Base-by-base conservation (phyloP, 2,797 vertebrate genomes). In the Argentina silus region DNA sequence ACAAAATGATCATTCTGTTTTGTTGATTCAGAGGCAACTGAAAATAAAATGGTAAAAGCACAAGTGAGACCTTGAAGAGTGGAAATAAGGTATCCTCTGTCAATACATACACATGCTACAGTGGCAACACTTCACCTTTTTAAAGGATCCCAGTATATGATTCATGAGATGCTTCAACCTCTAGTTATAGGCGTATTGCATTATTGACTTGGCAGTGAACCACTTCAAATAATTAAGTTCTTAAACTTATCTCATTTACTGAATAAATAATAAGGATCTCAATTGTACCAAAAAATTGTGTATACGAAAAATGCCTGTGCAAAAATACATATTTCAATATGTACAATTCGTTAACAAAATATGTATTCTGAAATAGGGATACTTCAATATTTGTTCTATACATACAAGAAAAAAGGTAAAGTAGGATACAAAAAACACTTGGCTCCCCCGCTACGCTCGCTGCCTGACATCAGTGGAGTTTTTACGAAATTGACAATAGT, bases 311-410 rank as follows among this genome's bases (percentile, higher is more conserved):
- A 96, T 93, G 95, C 95, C 95, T 98, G 97, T 99, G 98, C 98
- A 98, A 99, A 99, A 99, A 99, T 99, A 99, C 98, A 95, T 96
- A 96, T 98, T 97, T 98, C 94, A 95, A 94, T 99, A 98, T 99
- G 95, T 99, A 99, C 97, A 98, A 96, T 97, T 96, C 92, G 78
- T 95, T 97, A 97, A 98, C 97, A 99, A 99, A 99, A 99, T 99
- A 99, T 92, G 95, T 96, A 92, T 96, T 97, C 95, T 97, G 95
- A 97, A 97, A 98, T 96, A 96, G 95, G 95, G 94, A 96, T 95
- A 96, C 93, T 95, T 97, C 94, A 95, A 94, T 96, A 96, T 95
- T 89, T 94, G 92, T 90, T 88, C 90, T 84, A 91, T 95, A 91
- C 93, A 93, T 95, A 94, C 91, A 92, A 93, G 91, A 94, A 94